These are phyloP conservation scores for Allolobophora icterica DNA, from an alignment of 2,888 invertebrate species.

Conservation along the genomic window DNA sequence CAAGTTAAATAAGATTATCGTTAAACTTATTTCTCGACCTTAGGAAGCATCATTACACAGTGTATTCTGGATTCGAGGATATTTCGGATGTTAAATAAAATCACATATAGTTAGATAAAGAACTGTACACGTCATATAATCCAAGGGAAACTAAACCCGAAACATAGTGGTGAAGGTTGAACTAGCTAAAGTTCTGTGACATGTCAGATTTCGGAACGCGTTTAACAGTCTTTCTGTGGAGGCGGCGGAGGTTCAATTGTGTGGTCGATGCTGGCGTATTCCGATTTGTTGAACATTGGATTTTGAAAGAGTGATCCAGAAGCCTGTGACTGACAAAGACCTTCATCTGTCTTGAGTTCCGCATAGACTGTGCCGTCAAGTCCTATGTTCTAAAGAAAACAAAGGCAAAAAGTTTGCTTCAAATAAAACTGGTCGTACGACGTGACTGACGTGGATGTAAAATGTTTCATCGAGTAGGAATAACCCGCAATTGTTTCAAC, in stretches of 20 bases:
- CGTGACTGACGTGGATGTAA: too few relatives aligned
- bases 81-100: background rate
- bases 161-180: background rate
- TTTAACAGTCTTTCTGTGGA: too few relatives aligned
- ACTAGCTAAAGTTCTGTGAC: background rate
- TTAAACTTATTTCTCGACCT: background rate
- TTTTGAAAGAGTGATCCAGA: background rate
- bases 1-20: background rate
- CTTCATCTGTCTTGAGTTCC: background rate
- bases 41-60: background rate
- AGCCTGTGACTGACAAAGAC: background rate
- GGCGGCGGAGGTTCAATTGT: background rate
- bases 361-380: slow-evolving; percentile 17
- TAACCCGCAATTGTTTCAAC: too few relatives aligned
- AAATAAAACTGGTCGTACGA: too few relatives aligned
- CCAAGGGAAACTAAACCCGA: too few relatives aligned
- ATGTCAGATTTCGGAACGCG: background rate
- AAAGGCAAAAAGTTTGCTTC: background rate
- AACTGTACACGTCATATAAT: background rate
- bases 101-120: background rate
- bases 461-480: too few relatives aligned
- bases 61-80: background rate
- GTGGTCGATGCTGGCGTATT: background rate
- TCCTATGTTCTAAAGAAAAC: background rate
- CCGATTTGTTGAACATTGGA: slow-evolving; percentile 17